Evolutionary conservation across 53 echinoderm and acorn worm genomes (phyloP).

Genomic region (Crossaster papposus): DNA sequence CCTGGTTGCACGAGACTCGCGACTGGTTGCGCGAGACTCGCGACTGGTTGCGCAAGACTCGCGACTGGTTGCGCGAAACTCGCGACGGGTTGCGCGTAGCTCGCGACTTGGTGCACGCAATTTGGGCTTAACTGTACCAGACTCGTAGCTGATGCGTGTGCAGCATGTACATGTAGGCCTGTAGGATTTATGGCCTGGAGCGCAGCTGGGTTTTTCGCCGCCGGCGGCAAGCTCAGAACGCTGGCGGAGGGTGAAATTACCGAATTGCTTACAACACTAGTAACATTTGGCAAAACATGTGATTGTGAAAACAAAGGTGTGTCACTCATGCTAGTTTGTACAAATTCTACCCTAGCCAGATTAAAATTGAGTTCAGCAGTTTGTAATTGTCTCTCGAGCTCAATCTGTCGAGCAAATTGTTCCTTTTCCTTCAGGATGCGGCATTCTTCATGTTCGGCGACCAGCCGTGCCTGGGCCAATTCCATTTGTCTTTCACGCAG

Average conservation of each 20-base stretch:
- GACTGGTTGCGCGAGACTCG: background rate
- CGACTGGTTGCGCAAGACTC: background rate
- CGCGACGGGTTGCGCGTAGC: background rate
- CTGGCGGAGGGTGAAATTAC: background rate
- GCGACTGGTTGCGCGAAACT: background rate
- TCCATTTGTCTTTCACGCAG: conserved; percentile 7
- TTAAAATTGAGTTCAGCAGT: background rate
- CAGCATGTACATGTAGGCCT: too few species aligned
- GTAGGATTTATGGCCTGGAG: too few species aligned
- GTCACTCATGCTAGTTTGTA: background rate
- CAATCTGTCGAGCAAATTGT: background rate
- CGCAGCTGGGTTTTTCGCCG: background rate
- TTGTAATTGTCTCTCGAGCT: background rate
- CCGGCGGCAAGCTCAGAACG: background rate
- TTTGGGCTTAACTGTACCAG: background rate
- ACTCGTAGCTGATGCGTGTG: background rate
- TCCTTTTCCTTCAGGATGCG: background rate
- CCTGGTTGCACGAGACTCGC: background rate
- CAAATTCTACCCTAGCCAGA: background rate
- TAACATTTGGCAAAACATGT: background rate
- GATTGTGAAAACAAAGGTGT: background rate
- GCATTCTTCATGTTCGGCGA: background rate
- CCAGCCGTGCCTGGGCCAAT: conserved; percentile 16
- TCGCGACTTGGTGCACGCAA: background rate
- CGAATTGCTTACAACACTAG: background rate